Evolutionary conservation across 1,140 invertebrate species (phyloP), one percentile per base, ranked within the genome.

Genomic region (Panagrolaimus sp.): DNA sequence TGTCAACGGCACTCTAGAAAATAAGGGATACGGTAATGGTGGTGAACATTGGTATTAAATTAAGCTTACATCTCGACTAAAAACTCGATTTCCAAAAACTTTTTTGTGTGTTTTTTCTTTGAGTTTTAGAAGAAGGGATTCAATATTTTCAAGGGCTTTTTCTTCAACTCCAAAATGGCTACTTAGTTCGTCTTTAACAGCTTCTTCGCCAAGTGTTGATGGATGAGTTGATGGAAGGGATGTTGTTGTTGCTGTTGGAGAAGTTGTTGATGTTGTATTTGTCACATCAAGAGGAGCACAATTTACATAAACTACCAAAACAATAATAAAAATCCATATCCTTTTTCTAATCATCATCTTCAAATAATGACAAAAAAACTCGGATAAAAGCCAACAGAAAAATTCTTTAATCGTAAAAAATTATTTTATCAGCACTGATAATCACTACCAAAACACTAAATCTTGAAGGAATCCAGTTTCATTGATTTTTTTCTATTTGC

Each of bases 21-120:
- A n/a, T n/a, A n/a, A 38, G 7, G 52, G 12, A 3, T 1, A 26
- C 21, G 0, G 17, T n/a, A 1, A 21, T 1, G 17, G 14, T 58
- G 2, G 2, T 4, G 1, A 58, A 21, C 14, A 3, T 15, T 8
- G 52, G 0, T 26, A 58, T 1, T 17, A 4, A 24, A n/a, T 21
- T 38, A 38, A 28, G 17, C 52, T 58, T 58, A 58, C 52, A 58
- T 58, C 52, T 58, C 52, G 1, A 14, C 52, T 58, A 17, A 58
- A 58, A 26, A 58, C 52, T 26, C 52, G 52, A 14, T 58, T 58
- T 2, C 52, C 52, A 58, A 58, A 58, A 58, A 28, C 28, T 58
- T 58, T 58, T 28, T 58, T 58, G 17, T 58, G 52, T n/a, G 52
- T 28, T 10, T 21, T 28, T 58, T 58, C 52, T 58, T 58, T 58